Percentiles rank a stretch among this genome's conserved stretches.
Conservation (phyloP, 2,888 invertebrate genomes). For the Diarsia brunnea region DNA sequence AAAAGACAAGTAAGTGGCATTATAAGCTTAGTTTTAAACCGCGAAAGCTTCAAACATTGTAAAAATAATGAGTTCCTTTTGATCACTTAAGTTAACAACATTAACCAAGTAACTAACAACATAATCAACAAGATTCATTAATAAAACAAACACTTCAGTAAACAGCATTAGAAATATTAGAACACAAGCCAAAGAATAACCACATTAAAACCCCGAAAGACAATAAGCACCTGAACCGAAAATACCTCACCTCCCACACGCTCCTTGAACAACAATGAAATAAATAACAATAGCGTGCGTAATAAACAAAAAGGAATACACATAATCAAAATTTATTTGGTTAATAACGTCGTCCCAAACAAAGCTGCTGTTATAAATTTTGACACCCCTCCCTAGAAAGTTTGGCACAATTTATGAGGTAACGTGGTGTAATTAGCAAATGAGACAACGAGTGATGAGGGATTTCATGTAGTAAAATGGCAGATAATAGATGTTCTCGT, state of each 20-base stretch:
- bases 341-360: slow-evolving; percentile 65
- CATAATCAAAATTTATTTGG: slow-evolving; percentile 72
- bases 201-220: slow-evolving; percentile 20
- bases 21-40: too few species aligned
- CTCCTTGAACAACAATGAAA: slow-evolving; percentile 37
- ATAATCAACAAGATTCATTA: not conserved
- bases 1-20: too few species aligned
- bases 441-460: slow-evolving; percentile 48
- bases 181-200: slow-evolving; percentile 1
- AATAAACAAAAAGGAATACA: slow-evolving; percentile 63
- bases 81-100: not conserved
- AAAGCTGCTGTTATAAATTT: slow-evolving; percentile 66
- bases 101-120: not conserved
- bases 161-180: slow-evolving; percentile 17
- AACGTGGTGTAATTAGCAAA: slow-evolving; percentile 58
- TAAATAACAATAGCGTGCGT: slow-evolving; percentile 39
- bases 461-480: slow-evolving; percentile 21
- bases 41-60: too few species aligned
- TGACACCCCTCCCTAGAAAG: slow-evolving; percentile 56
- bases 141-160: slow-evolving; percentile 14
- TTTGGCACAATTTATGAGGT: slow-evolving; percentile 64
- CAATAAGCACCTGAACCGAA: slow-evolving; percentile 40
- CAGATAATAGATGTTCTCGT: slow-evolving; percentile 25
- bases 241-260: slow-evolving; percentile 41
- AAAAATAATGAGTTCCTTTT: not conserved